These are phyloP conservation scores for Sarcophilus harrisii DNA, from an alignment of 2,797 vertebrate species.

Conservation along the genomic window DNA sequence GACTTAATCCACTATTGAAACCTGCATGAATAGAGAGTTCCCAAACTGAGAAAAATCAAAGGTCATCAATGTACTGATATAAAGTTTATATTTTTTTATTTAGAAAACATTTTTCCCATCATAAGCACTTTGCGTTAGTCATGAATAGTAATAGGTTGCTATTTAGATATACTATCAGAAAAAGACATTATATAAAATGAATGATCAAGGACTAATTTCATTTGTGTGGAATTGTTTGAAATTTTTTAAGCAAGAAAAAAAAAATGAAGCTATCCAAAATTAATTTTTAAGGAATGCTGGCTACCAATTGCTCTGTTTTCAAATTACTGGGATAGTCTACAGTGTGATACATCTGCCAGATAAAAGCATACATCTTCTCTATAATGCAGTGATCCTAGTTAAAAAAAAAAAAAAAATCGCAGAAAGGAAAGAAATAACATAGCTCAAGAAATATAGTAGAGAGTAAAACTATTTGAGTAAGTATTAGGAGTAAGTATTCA, in stretches of 20 bases:
- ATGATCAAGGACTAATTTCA: slow-evolving; percentile 80
- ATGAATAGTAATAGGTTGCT: slow-evolving; percentile 82
- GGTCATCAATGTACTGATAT: neutral
- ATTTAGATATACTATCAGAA: slow-evolving; percentile 82
- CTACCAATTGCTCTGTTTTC: slow-evolving; percentile 71
- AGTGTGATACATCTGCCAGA: slow-evolving; percentile 64
- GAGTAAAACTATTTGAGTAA: slow-evolving; percentile 71
- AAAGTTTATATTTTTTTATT: slow-evolving; percentile 44
- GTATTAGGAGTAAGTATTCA: too few species aligned
- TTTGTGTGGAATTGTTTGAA: neutral
- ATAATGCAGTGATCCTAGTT: slow-evolving; percentile 83
- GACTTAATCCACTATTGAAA: neutral
- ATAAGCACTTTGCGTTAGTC: slow-evolving; percentile 85
- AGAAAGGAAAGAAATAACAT: slow-evolving; percentile 85
- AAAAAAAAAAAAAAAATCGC: too few species aligned
- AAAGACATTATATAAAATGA: slow-evolving; percentile 79
- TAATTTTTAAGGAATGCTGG: slow-evolving; percentile 79
- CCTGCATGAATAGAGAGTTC: neutral
- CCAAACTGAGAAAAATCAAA: neutral
- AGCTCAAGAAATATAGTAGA: slow-evolving; percentile 84
- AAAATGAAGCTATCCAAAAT: slow-evolving; percentile 73
- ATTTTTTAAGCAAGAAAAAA: slow-evolving; percentile 57
- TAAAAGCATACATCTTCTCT: slow-evolving; percentile 79
- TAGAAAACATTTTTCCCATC: slow-evolving; percentile 88
- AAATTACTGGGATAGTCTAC: slow-evolving; percentile 63